Evolutionary conservation across 2,888 invertebrate genomes (phyloP).

Genomic region (Anoncus sp.): DNA sequence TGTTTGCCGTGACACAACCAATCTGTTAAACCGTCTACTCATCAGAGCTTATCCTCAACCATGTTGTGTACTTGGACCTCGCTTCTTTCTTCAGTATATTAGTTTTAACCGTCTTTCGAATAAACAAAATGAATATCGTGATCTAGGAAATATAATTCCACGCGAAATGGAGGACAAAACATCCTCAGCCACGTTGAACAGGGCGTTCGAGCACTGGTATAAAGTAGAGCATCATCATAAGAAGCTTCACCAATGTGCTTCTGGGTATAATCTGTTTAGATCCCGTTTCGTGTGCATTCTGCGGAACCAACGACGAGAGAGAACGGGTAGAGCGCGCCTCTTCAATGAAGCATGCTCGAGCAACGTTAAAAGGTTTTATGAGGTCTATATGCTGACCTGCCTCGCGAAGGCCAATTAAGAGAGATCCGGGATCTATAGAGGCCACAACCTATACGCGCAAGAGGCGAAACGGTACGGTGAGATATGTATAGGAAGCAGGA

Average conservation of each 20-base stretch:
- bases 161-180: neutral
- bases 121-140: conserved; percentile 22
- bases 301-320: conserved; percentile 29
- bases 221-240: neutral
- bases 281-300: conserved; percentile 34
- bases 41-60: conserved; percentile 23
- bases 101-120: neutral
- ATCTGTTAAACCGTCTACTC: conserved; percentile 2
- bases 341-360: conserved; percentile 44
- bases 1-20: conserved; percentile 44
- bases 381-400: conserved; percentile 49
- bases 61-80: neutral
- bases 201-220: neutral
- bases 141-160: neutral
- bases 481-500: neutral
- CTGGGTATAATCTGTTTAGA: conserved; percentile 49
- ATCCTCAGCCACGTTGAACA: neutral
- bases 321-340: conserved; percentile 22
- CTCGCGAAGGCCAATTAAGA: conserved; percentile 54
- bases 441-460: neutral
- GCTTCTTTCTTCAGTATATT: neutral
- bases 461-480: neutral
- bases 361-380: conserved; percentile 60
- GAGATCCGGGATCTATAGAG: conserved; percentile 29
- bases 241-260: conserved; percentile 8